These are phyloP conservation scores for Corythornis leucogaster DNA, from an alignment of 2,797 vertebrate genomes.

Conservation along the genomic window DNA sequence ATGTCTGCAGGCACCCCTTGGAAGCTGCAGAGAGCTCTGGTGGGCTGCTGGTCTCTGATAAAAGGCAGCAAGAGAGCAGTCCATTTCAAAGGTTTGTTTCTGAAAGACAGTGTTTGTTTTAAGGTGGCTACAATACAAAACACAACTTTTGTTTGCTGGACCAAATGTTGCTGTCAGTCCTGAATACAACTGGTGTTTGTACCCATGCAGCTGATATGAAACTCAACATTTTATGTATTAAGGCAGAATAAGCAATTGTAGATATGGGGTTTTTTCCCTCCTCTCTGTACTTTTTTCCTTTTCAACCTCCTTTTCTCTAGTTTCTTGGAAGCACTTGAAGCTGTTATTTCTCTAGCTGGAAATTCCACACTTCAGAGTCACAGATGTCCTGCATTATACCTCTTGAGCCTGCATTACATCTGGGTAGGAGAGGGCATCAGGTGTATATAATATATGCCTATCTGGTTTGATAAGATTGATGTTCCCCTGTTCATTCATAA, in stretches of 20 bases:
- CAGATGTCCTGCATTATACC: not conserved
- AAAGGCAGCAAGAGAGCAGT: not conserved
- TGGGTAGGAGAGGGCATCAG: not conserved
- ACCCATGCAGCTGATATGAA: not conserved
- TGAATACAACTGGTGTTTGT: not conserved
- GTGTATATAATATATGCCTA: not conserved
- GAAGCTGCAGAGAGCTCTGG: not conserved
- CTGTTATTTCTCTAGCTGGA: not conserved
- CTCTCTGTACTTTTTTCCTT: not conserved
- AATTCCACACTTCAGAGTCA: not conserved
- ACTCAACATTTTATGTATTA: not conserved
- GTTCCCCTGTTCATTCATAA: not conserved
- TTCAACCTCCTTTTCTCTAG: not conserved
- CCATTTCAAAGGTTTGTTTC: slow-evolving; percentile 8
- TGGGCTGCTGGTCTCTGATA: slow-evolving; percentile 10
- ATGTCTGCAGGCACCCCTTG: not conserved
- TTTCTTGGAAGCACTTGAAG: not conserved
- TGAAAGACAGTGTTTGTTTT: not conserved
- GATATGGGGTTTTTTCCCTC: not conserved
- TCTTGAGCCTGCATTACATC: not conserved
- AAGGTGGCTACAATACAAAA: not conserved
- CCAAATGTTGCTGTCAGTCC: not conserved
- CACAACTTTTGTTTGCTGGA: not conserved
- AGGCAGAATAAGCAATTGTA: not conserved
- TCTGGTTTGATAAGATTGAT: not conserved